A percentile compares a stretch with the other conserved stretches of the same genome.
Conservation (phyloP, 1,140 invertebrate genomes). For the Tribolium castaneum region DNA sequence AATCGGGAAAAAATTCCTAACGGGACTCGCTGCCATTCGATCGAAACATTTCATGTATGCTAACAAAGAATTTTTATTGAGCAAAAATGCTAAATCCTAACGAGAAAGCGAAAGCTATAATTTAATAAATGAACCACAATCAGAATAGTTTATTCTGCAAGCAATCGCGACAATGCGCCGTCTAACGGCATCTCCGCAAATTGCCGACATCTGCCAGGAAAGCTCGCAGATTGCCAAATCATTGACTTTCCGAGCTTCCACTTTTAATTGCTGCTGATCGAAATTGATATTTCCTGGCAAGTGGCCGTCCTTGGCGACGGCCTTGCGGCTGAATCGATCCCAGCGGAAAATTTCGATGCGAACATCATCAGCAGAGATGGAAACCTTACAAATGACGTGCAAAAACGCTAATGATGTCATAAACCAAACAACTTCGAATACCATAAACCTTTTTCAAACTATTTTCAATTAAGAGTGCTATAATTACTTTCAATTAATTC, state of each 20-base stretch:
- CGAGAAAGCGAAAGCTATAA: conserved; percentile 40
- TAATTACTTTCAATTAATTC: neutral
- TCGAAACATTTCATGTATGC: neutral
- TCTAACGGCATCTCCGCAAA: conserved; percentile 11
- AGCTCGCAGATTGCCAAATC: neutral
- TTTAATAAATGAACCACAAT: conserved; percentile 37
- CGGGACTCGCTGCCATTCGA: neutral
- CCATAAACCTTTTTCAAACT: neutral
- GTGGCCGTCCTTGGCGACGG: neutral
- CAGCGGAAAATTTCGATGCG: neutral
- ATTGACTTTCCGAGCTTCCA: neutral
- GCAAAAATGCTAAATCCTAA: conserved; percentile 24
- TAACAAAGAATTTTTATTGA: neutral
- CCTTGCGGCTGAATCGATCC: neutral
- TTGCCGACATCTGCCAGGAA: neutral
- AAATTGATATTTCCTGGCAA: conserved; percentile 18
- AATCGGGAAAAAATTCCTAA: conserved; percentile 7
- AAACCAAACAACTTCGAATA: neutral
- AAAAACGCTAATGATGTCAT: neutral
- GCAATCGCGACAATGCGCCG: conserved; percentile 13
- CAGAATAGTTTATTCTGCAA: conserved; percentile 9
- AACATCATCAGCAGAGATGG: neutral
- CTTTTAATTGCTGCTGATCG: conserved; percentile 1
- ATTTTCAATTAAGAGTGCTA: neutral
- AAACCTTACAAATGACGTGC: neutral